Percentiles rank a stretch among this genome's conserved stretches.
phyloP scores from a whole-genome alignment of 2,888 invertebrate genomes.

The Chironomus riparius region DNA sequence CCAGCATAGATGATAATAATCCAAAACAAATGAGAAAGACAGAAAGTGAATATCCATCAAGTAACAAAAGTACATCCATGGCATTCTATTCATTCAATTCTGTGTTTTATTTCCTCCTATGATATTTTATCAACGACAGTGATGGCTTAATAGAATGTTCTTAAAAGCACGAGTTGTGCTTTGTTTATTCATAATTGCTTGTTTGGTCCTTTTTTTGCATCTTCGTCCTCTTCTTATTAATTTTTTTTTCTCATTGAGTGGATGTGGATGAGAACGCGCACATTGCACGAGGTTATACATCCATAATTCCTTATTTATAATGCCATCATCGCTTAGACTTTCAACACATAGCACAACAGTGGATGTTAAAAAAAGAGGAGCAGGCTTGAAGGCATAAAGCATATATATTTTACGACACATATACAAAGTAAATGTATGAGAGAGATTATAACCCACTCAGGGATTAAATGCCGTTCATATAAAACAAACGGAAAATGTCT shows the following conservation, averaged over 20 bases:
- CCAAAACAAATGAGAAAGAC: no score
- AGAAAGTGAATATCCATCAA: no score
- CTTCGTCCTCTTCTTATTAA: no score
- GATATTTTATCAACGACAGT: not conserved
- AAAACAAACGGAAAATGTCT: not conserved
- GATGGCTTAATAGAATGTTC: conserved; percentile 11
- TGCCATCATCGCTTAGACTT: not conserved
- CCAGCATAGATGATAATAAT: no score
- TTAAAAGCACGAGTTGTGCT: not conserved
- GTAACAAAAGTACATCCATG: no score
- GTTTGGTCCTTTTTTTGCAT: no score
- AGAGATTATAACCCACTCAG: not conserved
- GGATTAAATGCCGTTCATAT: not conserved
- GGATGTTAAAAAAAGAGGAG: no score
- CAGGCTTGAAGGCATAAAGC: not conserved
- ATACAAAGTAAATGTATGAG: not conserved
- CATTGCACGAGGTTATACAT: no score
- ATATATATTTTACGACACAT: not conserved
- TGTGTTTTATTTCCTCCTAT: not conserved
- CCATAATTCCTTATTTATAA: conserved; percentile 1
- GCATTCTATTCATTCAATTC: not conserved
- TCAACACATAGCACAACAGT: not conserved
- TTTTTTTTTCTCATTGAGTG: no score
- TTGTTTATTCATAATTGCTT: conserved; percentile 19
- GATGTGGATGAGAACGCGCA: no score